Conservation (phyloP, 2,888 invertebrate genomes). For the Lepidocyrtoides sp. region DNA sequence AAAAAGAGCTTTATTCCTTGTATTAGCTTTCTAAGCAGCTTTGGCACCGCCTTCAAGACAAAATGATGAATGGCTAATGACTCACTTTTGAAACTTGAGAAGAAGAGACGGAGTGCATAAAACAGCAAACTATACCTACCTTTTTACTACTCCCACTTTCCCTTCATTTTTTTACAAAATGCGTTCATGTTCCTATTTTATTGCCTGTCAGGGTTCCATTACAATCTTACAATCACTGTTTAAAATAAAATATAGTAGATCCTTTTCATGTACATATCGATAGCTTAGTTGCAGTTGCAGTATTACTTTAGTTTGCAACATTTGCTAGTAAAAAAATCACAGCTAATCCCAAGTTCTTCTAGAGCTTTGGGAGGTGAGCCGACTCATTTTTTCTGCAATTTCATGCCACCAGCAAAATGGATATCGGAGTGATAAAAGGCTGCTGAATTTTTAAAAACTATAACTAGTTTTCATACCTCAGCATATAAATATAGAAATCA, state of each 20-base stretch:
- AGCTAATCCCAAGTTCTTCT: neutral
- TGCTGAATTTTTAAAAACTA: neutral
- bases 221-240: neutral
- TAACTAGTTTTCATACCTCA: neutral
- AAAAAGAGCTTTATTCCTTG: neutral
- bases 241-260: neutral
- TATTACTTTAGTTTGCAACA: neutral
- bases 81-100: conserved; percentile 25
- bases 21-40: neutral
- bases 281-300: neutral
- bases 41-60: conserved; percentile 43
- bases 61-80: conserved; percentile 60
- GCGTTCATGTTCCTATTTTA: neutral
- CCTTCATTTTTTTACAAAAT: neutral
- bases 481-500: neutral
- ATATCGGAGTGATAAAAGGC: neutral
- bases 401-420: neutral
- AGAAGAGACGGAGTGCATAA: neutral
- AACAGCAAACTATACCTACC: conserved; percentile 5
- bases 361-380: neutral
- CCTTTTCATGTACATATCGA: neutral
- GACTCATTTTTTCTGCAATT: neutral
- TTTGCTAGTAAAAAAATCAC: neutral
- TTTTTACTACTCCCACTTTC: conserved; percentile 31
- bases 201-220: neutral